Evolutionary conservation across 2,888 invertebrate species (phyloP).

Genomic region (Odontomyia ornata): DNA sequence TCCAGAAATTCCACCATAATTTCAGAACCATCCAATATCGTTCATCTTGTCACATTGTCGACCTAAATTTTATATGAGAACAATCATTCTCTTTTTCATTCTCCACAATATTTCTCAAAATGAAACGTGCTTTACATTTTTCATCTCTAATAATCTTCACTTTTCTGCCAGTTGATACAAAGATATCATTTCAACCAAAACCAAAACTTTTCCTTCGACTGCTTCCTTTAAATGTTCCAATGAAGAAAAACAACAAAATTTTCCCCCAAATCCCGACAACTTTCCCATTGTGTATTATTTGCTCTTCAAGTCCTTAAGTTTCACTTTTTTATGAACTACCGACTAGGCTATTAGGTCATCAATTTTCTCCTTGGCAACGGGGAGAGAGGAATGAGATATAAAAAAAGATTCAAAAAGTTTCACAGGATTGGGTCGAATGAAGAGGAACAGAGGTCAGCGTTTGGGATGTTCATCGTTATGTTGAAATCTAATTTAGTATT

Average conservation of each 20-base stretch:
- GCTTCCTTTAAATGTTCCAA: neutral
- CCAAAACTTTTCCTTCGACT: neutral
- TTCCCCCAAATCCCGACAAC: neutral
- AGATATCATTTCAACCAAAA: conserved; percentile 4
- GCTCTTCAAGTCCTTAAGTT: neutral
- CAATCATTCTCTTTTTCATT: neutral
- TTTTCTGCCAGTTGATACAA: neutral
- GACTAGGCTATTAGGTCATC: conserved; percentile 4
- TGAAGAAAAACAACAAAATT: too few species aligned
- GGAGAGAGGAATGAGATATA: too few species aligned
- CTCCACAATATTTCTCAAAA: neutral
- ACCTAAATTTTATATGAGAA: neutral
- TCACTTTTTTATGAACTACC: conserved; percentile 1
- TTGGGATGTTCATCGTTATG: neutral
- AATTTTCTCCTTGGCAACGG: neutral
- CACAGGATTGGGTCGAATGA: neutral
- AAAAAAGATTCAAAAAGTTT: conserved; percentile 4
- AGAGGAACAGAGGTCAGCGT: neutral
- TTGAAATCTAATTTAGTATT: neutral
- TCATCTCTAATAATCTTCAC: neutral
- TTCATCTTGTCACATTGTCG: neutral
- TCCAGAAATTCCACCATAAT: neutral
- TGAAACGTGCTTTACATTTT: conserved; percentile 7
- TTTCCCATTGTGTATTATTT: neutral
- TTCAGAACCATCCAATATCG: neutral